Base-by-base conservation (phyloP, 2,113 vertebrate genomes). In the Leptosomus discolor region DNA sequence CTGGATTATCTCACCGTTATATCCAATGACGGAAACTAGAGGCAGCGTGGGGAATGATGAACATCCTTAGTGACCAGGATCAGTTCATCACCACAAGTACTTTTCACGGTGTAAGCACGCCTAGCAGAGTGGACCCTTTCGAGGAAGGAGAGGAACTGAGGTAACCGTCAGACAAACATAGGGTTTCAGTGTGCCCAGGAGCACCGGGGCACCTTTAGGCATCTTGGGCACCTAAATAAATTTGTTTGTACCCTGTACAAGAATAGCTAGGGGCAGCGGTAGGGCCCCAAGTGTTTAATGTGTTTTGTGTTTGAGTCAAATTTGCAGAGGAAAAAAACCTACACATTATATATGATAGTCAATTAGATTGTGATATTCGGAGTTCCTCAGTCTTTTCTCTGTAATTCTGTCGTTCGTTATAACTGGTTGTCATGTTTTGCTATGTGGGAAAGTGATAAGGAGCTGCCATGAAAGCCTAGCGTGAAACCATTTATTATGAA, bases 401-500 rank as follows among this genome's bases (percentile, higher is more conserved):
- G 32, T 83, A 77, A 63, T 96, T 80, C 27, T 67, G 37, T 70
- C 1, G 9, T 89, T 88, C 26, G 15, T 92, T 92, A 77, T 73
- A 86, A 37, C 41, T 88, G 58, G 41, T 84, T 94, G 76, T 84
- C 26, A 3, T 51, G 46, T 94, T 86, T 86, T 81, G 51, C 54
- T 76, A 4, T 87, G 86, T 74, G 86, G 77, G 83, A 97, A 86
- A 58, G 58, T 79, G 71, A 41, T 91, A 77, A 88, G 91, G 51
- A 89, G 46, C 81, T 3, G 0, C 73, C 67, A 41, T 56, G 46
- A 93, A 88, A 91, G 20, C 45, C 50, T 76, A 15, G 43, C 54
- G 70, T 93, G 61, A 94, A 94, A 65, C 50, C n/a, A 73, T 93
- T 94, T 91, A 67, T 79, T 93, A 53, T 43, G 73, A 89, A 84